Evolutionary conservation across 1,140 invertebrate genomes (phyloP), one percentile per base, ranked within the genome.

Genomic region (Danaus melanippus): DNA sequence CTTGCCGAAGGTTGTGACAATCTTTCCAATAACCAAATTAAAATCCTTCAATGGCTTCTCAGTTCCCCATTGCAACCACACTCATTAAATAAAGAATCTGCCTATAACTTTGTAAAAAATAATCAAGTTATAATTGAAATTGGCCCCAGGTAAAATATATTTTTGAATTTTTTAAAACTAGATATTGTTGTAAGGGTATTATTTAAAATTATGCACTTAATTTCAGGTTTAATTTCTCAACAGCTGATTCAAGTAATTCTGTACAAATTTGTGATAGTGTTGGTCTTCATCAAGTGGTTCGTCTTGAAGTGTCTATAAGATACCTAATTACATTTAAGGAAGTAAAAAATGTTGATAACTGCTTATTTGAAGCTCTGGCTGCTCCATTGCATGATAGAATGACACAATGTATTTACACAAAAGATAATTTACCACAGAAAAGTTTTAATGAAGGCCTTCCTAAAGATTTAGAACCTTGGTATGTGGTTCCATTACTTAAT

Each of bases 221-320:
- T 79, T 88, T 82, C 76, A 95, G 95, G 74, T 91, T 97, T 57
- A 98, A 97, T 84, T 98, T 98, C 81, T 97, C 95, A 9, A 98
- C 97, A 42, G 92, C 97, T 0, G 96, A 96, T 74, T 98, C 96
- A 1, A 97, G 95, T 60, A 98, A 99, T 87, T 95, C 96, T 49
- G 94, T 98, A 4, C 96, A 96, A 32, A 98, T 99, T 64, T 97
- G 95, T 79, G 90, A 93, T 62, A 93, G 95, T 59, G 89, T 97
- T 49, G 92, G 94, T 8, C 79, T 98, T 7, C 79, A 84, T 17
- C 89, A 92, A 79, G 88, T 98, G 1, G 89, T 82, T 1, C 90
- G 97, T 50, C 86, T 99, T 50, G 97, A 99, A 89, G 85, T 90
- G 12, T 94, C 95, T 0, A 92, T 89, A 2, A 90, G 95, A 57